Base-by-base conservation (phyloP, 2,113 vertebrate species). In the Polypterus bichir region DNA sequence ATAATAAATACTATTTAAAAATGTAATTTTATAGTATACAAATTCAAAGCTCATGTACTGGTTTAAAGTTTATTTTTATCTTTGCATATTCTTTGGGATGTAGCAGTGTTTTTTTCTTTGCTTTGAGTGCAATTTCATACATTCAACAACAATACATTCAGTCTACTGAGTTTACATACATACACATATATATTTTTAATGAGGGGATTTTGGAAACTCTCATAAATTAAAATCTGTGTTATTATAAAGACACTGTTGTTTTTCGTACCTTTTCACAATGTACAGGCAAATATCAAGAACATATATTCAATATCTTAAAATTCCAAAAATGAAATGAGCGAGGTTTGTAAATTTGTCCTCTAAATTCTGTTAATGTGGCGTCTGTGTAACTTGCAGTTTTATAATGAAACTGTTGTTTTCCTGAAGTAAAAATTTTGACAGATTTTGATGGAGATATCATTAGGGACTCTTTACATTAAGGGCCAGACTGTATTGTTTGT, bases 61-160 rank as follows among this genome's bases (percentile, higher is more conserved):
- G 27, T 27, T 27, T 27, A 27, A 27, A 27, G 27, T 68, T 61
- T 70, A 5, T 0, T 5, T 63, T 63, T 56, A 47, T 65, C 55
- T 66, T 9, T 59, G 57, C 70, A 70, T 62, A 63, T 5, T 68
- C 5, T 71, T 67, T 64, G 48, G 6, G 4, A 6, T 68, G 60
- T 51, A 68, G 48, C 57, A 69, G 54, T 66, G 46, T 65, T 66
- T 68, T 3, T 62, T 66, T 66, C 54, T 55, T 56, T 56, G 57
- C 53, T 62, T 45, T 49, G 44, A 57, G 59, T 55, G 49, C 51
- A 66, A 60, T 61, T 61, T 66, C 58, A 62, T 47, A 52, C 47
- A 57, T 46, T 62, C 54, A 46, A 57, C 55, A 44, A n/a, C 64
- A 61, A 27, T 27, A 27, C 27, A 27, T 27, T 27, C 27, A 54